Conservation (phyloP, 1,140 invertebrate genomes). For the Eufriesea mexicana region DNA sequence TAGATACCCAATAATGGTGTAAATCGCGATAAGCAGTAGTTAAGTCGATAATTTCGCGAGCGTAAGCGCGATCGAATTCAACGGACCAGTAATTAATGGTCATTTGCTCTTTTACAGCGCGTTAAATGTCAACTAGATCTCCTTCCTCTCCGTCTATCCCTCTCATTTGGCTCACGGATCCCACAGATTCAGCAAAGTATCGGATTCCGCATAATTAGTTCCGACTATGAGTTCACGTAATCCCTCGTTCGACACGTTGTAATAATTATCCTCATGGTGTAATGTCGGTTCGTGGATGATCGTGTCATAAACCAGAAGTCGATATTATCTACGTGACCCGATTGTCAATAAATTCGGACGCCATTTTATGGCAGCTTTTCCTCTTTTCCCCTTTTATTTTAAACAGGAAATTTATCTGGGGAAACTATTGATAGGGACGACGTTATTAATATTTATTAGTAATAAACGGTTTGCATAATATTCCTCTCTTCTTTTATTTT, state of each 20-base stretch:
- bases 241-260: not conserved
- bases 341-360: not conserved
- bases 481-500: too few relatives aligned
- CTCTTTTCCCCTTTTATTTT: too few relatives aligned
- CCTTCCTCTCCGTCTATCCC: not conserved
- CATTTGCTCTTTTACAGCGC: constrained; percentile 62
- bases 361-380: not conserved
- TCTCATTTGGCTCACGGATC: constrained; percentile 13
- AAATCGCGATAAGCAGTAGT: constrained; percentile 47
- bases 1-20: not conserved
- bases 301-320: not conserved
- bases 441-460: too few relatives aligned
- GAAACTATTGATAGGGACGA: too few relatives aligned
- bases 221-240: not conserved
- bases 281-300: not conserved
- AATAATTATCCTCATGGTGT: constrained; percentile 13
- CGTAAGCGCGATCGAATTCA: constrained; percentile 17
- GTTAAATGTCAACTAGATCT: constrained; percentile 61
- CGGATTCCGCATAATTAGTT: constrained; percentile 47
- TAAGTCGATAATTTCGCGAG: constrained; percentile 46
- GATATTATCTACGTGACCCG: not conserved
- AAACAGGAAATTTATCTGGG: too few relatives aligned
- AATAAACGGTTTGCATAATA: too few relatives aligned
- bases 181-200: constrained; percentile 9
- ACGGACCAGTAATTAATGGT: constrained; percentile 56